Percentiles rank a stretch among this genome's conserved stretches.
These are phyloP conservation scores for Drosophila jambulina DNA, from an alignment of 1,140 invertebrate species.

Conservation along the genomic window DNA sequence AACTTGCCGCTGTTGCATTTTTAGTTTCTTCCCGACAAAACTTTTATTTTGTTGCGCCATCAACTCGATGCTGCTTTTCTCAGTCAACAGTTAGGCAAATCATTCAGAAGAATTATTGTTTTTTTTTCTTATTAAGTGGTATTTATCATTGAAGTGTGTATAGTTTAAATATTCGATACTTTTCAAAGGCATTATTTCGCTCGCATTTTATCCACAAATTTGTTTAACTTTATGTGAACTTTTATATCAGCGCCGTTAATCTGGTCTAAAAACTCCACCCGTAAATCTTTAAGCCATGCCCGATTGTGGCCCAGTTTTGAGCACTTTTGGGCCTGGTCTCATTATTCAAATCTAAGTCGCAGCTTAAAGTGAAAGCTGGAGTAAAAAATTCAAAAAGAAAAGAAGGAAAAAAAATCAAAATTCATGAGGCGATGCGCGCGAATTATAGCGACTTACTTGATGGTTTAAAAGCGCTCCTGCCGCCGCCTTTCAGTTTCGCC, in stretches of 20 bases:
- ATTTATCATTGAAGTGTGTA: neutral
- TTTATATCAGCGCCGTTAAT: slow-evolving; percentile 36
- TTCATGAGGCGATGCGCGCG: slow-evolving; percentile 74
- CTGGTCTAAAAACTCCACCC: slow-evolving; percentile 37
- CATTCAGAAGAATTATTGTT: slow-evolving; percentile 34
- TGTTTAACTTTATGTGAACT: slow-evolving; percentile 21
- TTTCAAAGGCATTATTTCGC: slow-evolving; percentile 15
- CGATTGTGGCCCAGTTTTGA: slow-evolving; percentile 42
- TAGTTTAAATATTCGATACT: neutral
- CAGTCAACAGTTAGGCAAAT: slow-evolving; percentile 57
- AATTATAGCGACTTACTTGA: slow-evolving; percentile 77
- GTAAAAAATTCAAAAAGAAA: slow-evolving; percentile 28
- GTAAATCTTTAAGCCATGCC: slow-evolving; percentile 49
- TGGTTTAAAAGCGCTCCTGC: slow-evolving; percentile 49
- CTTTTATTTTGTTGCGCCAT: slow-evolving; percentile 43
- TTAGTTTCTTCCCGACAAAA: slow-evolving; percentile 34
- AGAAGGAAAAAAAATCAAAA: slow-evolving; percentile 65
- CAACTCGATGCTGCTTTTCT: neutral
- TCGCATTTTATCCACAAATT: slow-evolving; percentile 13
- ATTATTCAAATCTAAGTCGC: slow-evolving; percentile 75
- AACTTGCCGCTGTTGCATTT: slow-evolving; percentile 68
- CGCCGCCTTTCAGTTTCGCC: slow-evolving; percentile 12
- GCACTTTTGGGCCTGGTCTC: slow-evolving; percentile 42
- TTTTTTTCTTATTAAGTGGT: neutral
- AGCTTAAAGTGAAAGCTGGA: slow-evolving; percentile 46